These are phyloP conservation scores for Anoplophora glabripennis DNA, from an alignment of 1,140 invertebrate genomes.

Conservation along the genomic window DNA sequence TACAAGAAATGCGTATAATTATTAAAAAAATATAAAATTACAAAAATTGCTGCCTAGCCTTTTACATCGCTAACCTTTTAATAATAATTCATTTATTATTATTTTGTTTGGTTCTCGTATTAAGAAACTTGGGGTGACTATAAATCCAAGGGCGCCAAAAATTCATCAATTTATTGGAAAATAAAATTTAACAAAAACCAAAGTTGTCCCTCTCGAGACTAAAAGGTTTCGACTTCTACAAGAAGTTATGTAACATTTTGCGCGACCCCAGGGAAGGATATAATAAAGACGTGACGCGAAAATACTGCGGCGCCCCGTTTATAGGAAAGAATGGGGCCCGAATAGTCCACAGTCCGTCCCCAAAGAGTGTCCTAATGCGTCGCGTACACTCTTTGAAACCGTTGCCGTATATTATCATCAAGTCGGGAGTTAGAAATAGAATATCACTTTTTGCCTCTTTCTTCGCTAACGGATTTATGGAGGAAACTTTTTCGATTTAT, in stretches of 20 bases:
- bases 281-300: slow-evolving; percentile 47
- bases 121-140: no score
- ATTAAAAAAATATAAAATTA: no score
- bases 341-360: slow-evolving; percentile 30
- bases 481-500: slow-evolving; percentile 22
- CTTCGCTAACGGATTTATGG: slow-evolving; percentile 9
- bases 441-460: no score
- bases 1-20: no score
- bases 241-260: slow-evolving; percentile 48
- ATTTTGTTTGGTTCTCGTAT: no score
- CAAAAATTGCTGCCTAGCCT: no score
- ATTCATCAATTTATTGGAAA: not conserved
- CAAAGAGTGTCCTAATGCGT: slow-evolving; percentile 30
- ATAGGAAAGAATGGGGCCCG: slow-evolving; percentile 37
- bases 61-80: no score
- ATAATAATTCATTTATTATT: no score
- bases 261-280: slow-evolving; percentile 40
- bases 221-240: slow-evolving; percentile 42
- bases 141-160: no score
- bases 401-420: slow-evolving; percentile 38
- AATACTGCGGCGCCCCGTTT: slow-evolving; percentile 32
- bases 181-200: slow-evolving; percentile 9
- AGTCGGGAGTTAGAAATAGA: slow-evolving; percentile 1
- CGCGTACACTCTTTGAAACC: slow-evolving; percentile 27
- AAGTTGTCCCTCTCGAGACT: slow-evolving; percentile 22